Evolutionary conservation across 1,140 invertebrate species (phyloP), one percentile per base, ranked within the genome.

Genomic region (Drosophila repletoides): DNA sequence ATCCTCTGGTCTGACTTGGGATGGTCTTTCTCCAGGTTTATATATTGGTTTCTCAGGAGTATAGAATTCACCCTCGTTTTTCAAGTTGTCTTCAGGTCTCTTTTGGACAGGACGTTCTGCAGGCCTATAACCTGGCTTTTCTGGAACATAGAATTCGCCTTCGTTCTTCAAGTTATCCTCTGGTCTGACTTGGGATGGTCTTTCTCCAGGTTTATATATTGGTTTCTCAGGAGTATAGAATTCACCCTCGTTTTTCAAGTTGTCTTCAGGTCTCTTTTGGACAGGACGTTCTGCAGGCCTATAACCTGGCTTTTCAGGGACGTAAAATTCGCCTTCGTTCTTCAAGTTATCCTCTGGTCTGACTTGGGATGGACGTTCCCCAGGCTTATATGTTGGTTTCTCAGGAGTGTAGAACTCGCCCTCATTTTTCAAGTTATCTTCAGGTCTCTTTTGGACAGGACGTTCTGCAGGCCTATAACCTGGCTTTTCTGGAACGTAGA

Each of bases 311-410:
- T 83, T 79, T 72, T 92, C 60, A 40, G 91, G 80, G 61, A 87
- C 90, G 70, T 92, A 88, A 66, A 94, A 94, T 0, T 92, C 91
- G 1, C 93, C 93, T 88, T 94, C 93, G 0, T 92, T 91, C 43
- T 83, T 89, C 0, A 94, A 64, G 72, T 93, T 94, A 61, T 93
- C 92, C 38, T 90, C 59, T 0, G 92, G 92, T 76, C 90, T 67
- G 5, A 68, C 79, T 49, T 67, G 89, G 22, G 66, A 81, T 3
- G 86, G 90, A 21, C 90, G 33, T 48, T 92, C 92, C 5, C 91
- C 92, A 72, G 91, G 92, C 26, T 79, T 74, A 72, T 89, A 91
- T 46, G 89, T 88, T 12, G 89, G 90, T 28, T 90, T 89, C 69
- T 91, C 91, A 1, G 89, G 92, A 69, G 88, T 79, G 72, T 91